Evolutionary conservation across 2,797 vertebrate genomes (phyloP).

Genomic region (Cuculus canorus): DNA sequence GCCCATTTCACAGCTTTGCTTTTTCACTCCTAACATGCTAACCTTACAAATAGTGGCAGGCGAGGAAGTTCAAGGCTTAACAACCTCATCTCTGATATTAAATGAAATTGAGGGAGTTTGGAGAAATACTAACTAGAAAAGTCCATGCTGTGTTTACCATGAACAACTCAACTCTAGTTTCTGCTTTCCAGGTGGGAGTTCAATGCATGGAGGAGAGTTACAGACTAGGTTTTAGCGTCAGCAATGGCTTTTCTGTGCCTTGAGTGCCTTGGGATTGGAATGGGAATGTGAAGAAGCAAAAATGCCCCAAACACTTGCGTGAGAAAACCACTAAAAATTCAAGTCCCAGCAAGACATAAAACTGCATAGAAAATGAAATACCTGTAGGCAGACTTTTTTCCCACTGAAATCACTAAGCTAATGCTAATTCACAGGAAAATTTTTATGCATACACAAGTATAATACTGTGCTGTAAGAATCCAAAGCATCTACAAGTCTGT

Average conservation of each 20-base stretch:
- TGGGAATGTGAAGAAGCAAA: neutral
- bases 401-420: neutral
- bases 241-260: neutral
- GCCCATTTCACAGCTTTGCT: neutral
- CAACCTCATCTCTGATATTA: accelerated
- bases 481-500: neutral
- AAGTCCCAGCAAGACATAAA: neutral
- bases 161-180: neutral
- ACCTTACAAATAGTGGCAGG: no score
- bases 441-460: accelerated
- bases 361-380: neutral
- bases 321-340: neutral
- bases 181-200: neutral
- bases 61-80: neutral
- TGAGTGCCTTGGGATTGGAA: neutral
- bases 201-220: accelerated
- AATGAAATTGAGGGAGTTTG: neutral
- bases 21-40: neutral
- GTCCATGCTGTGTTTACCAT: neutral
- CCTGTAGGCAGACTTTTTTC: neutral
- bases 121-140: neutral
- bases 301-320: accelerated
- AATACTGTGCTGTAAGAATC: accelerated
- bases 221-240: neutral
- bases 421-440: neutral